Percentiles rank a stretch among this genome's conserved stretches.
Evolutionary conservation across 2,797 vertebrate genomes (phyloP).

Genomic region (Staurois parvus): DNA sequence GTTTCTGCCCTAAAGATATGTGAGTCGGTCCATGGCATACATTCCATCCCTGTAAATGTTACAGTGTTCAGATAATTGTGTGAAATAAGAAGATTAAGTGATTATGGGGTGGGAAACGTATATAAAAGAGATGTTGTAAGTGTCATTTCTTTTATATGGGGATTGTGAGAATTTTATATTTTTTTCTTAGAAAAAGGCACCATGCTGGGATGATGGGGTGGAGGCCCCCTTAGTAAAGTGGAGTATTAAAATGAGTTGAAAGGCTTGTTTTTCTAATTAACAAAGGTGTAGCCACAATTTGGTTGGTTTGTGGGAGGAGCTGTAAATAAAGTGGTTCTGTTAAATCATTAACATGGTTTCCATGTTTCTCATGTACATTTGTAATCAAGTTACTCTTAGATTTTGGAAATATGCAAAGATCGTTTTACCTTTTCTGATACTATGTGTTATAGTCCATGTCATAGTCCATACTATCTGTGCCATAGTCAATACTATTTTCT

Average conservation of each 20-base stretch:
- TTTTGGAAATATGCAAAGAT: too few relatives aligned
- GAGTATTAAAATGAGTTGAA: conserved; percentile 12
- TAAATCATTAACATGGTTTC: too few relatives aligned
- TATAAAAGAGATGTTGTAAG: conserved; percentile 38
- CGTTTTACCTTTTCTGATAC: too few relatives aligned
- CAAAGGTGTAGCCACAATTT: not conserved
- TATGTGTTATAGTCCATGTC: too few relatives aligned
- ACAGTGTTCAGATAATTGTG: conserved; percentile 53
- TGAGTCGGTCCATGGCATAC: conserved; percentile 21
- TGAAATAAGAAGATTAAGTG: conserved; percentile 52
- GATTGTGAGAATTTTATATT: conserved; percentile 10
- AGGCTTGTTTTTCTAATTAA: not conserved
- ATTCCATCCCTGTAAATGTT: conserved; percentile 40
- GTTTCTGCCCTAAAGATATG: conserved; percentile 43
- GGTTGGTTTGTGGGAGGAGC: not conserved
- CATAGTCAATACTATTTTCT: too few relatives aligned
- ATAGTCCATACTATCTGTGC: too few relatives aligned
- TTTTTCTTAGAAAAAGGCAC: conserved; percentile 9
- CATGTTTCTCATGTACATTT: too few relatives aligned
- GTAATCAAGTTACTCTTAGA: too few relatives aligned
- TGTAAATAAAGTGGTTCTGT: not conserved
- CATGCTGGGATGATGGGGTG: conserved; percentile 21
- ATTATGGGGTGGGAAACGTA: conserved; percentile 43
- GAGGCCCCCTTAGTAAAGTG: not conserved
- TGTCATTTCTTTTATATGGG: conserved; percentile 18